Evolutionary conservation across 2,888 invertebrate species (phyloP).

Genomic region (Acanthosepion esculentum): DNA sequence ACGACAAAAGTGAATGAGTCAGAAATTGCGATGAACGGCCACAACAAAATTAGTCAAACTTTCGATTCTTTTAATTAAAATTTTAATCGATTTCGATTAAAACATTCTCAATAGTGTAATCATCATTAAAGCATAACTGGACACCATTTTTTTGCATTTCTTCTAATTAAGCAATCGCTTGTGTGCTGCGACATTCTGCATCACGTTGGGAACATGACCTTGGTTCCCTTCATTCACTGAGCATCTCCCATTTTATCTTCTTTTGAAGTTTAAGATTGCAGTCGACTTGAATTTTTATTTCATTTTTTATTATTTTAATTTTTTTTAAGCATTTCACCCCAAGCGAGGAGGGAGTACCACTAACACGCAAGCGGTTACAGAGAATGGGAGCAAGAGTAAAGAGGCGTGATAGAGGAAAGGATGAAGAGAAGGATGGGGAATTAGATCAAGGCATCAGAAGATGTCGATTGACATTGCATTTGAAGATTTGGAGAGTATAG

Average conservation of each 20-base stretch:
- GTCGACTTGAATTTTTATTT: not conserved
- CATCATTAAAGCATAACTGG: not conserved
- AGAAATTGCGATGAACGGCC: not conserved
- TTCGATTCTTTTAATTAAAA: not conserved
- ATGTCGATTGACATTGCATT: too few relatives aligned
- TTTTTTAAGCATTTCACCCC: too few relatives aligned
- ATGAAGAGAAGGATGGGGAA: too few relatives aligned
- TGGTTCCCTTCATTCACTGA: not conserved
- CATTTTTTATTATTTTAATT: too few relatives aligned
- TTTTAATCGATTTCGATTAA: not conserved
- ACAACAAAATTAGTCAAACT: too few relatives aligned
- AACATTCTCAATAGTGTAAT: not conserved
- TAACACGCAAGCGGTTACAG: too few relatives aligned
- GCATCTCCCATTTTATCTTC: not conserved
- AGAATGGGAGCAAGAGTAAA: too few relatives aligned
- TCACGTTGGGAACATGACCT: not conserved
- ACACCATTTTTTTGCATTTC: not conserved
- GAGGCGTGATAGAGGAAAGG: too few relatives aligned
- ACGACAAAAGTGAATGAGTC: not conserved
- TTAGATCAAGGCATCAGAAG: too few relatives aligned
- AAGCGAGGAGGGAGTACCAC: too few relatives aligned
- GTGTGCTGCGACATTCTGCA: too few relatives aligned
- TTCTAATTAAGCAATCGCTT: not conserved
- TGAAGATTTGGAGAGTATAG: too few relatives aligned
- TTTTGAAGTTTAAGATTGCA: not conserved